A percentile compares a stretch with the other conserved stretches of the same genome.
These are phyloP conservation scores for Candidula unifasciata DNA, from an alignment of 2,888 invertebrate genomes.

Conservation along the genomic window DNA sequence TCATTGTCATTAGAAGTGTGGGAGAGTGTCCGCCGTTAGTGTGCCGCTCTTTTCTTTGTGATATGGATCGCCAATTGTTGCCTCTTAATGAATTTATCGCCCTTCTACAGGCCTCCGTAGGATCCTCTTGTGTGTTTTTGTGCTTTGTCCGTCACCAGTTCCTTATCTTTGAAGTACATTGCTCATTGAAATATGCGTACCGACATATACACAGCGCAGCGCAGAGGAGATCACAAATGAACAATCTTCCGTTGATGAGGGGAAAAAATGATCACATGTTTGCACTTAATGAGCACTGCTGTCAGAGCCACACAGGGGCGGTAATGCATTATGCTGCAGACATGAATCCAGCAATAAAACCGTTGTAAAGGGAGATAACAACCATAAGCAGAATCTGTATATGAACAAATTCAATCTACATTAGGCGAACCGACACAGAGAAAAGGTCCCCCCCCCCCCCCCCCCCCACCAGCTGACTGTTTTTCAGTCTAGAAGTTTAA, in stretches of 20 bases:
- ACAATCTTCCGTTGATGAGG: not conserved
- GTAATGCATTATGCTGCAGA: not conserved
- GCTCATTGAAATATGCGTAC: not conserved
- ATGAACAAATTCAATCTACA: not conserved
- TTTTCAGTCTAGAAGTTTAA: too few relatives aligned
- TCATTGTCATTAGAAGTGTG: not conserved
- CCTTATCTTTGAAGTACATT: slow-evolving; percentile 12
- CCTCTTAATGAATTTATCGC: slow-evolving; percentile 28
- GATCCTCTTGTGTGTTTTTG: not conserved
- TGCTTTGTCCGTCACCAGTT: not conserved
- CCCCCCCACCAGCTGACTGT: too few relatives aligned
- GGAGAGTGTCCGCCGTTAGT: not conserved
- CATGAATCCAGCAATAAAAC: not conserved
- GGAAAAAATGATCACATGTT: not conserved
- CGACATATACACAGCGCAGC: not conserved
- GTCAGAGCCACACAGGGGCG: not conserved
- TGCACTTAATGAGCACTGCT: not conserved
- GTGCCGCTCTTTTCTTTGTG: slow-evolving; percentile 1
- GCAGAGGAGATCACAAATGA: not conserved
- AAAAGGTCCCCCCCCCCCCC: too few relatives aligned
- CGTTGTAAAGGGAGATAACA: not conserved
- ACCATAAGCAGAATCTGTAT: not conserved
- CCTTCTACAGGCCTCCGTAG: not conserved
- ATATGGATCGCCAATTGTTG: slow-evolving; percentile 16
- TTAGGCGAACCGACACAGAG: too few relatives aligned